These are phyloP conservation scores for Morinoia aosen DNA, from an alignment of 2,888 invertebrate genomes.

Conservation along the genomic window DNA sequence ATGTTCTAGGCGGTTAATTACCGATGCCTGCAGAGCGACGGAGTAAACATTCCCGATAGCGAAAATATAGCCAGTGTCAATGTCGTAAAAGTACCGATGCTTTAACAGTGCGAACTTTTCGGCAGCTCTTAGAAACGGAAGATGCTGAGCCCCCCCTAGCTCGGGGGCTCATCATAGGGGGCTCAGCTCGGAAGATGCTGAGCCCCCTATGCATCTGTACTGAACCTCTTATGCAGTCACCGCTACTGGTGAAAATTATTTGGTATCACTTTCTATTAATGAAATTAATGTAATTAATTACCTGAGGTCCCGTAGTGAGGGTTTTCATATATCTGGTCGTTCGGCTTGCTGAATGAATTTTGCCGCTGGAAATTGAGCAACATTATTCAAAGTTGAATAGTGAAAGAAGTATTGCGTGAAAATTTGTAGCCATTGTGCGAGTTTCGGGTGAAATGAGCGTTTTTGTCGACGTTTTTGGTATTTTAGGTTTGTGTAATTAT, in stretches of 20 bases:
- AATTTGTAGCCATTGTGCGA: neutral
- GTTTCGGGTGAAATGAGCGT: neutral
- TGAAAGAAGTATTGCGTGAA: neutral
- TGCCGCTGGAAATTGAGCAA: neutral
- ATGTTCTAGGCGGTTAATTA: no score
- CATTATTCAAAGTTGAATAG: neutral
- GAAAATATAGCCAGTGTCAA: no score
- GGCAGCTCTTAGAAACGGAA: no score
- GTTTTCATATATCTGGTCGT: neutral
- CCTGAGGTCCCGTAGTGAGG: neutral
- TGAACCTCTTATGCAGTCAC: neutral
- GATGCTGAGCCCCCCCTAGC: no score
- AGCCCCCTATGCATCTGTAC: neutral
- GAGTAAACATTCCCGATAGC: no score
- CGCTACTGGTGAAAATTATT: neutral
- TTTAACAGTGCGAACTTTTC: no score
- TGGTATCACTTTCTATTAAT: neutral
- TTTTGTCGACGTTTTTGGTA: neutral
- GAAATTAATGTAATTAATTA: neutral
- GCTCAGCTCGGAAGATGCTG: no score
- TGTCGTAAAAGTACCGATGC: no score
- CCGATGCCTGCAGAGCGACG: no score
- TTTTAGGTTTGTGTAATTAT: neutral
- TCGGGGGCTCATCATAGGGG: no score
- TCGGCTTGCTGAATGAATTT: neutral